Evolutionary conservation across 2,888 invertebrate genomes (phyloP).

Genomic region (Bimastos eiseni): DNA sequence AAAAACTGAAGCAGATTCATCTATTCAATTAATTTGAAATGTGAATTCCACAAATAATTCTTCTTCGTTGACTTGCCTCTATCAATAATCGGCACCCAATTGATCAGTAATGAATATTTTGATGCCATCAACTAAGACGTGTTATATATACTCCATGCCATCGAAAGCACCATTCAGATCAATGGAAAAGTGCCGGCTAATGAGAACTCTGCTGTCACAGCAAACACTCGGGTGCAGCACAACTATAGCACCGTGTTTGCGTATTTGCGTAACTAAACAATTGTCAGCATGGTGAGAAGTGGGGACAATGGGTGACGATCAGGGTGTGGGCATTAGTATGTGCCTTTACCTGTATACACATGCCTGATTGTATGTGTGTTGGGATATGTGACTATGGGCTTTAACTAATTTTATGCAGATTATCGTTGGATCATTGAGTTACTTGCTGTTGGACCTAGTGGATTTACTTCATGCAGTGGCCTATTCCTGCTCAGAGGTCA

Average conservation of each 20-base stretch:
- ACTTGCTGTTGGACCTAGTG: neutral
- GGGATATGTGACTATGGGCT: neutral
- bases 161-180: neutral
- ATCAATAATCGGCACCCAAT: neutral
- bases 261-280: neutral
- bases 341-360: neutral
- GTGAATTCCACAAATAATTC: neutral
- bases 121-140: neutral
- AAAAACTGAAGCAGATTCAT: neutral
- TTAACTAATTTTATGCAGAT: neutral
- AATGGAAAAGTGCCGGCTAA: neutral
- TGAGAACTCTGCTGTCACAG: neutral
- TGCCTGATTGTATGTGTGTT: neutral
- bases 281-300: constrained; percentile 13
- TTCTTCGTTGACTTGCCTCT: neutral
- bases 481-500: neutral
- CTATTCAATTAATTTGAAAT: neutral
- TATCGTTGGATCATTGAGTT: neutral
- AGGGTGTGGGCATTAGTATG: neutral
- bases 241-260: neutral
- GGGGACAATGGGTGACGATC: neutral
- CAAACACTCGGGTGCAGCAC: neutral
- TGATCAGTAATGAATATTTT: neutral
- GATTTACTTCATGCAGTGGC: neutral
- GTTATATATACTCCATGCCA: neutral